Percentiles rank a stretch among this genome's conserved stretches.
Conservation (phyloP, 2,113 vertebrate genomes). For the Callithrix jacchus region DNA sequence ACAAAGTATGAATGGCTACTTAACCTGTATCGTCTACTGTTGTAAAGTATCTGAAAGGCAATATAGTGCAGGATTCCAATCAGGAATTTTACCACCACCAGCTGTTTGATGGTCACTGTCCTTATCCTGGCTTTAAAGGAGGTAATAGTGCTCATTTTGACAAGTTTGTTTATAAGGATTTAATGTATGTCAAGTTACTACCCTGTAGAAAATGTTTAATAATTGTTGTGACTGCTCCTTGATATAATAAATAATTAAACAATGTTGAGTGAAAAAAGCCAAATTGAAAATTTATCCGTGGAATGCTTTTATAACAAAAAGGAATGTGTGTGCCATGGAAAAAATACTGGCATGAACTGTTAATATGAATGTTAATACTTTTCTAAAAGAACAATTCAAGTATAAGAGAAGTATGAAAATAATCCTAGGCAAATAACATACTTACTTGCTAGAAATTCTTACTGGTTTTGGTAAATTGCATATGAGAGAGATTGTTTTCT, state of each 20-base stretch:
- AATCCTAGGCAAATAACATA: neutral
- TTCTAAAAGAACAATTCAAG: neutral
- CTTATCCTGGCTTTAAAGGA: neutral
- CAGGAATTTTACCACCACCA: neutral
- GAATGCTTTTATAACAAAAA: constrained; percentile 41
- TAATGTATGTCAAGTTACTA: neutral
- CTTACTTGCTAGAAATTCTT: constrained; percentile 7
- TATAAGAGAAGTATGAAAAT: neutral
- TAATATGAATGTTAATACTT: neutral
- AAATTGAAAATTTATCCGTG: neutral
- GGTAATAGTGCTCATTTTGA: neutral
- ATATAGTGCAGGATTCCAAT: neutral
- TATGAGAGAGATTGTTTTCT: neutral
- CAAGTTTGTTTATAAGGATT: neutral
- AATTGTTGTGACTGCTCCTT: neutral
- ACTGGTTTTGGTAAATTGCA: neutral
- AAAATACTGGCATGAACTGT: neutral
- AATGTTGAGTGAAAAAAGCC: neutral
- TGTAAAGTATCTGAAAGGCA: neutral
- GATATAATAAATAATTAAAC: constrained; percentile 3
- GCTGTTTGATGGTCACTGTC: neutral
- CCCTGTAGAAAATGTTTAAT: neutral
- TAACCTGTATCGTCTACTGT: neutral
- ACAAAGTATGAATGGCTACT: neutral
- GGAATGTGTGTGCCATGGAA: neutral